Conservation (phyloP, 37 sponge, comb jelly and placozoan genomes). For the Halisarca cf. caerulea region DNA sequence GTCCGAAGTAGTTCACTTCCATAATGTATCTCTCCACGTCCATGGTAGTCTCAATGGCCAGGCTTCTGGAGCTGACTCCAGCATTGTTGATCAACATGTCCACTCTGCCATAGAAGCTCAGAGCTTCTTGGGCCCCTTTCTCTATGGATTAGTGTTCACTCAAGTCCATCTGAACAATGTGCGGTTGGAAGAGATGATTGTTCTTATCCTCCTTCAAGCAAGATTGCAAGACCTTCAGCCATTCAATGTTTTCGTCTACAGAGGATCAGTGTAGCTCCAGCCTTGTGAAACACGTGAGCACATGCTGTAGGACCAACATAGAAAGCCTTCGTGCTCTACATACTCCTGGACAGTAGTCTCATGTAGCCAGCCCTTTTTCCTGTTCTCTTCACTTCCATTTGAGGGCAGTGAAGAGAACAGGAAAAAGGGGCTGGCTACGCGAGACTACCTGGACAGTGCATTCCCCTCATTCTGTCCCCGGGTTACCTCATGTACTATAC, state of each 20-base stretch:
- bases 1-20: conserved; percentile 86
- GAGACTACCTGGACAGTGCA: too few species aligned
- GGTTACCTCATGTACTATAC: too few species aligned
- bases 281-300: conserved; percentile 51
- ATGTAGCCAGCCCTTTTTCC: too few species aligned
- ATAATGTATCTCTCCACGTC: conserved; percentile 66
- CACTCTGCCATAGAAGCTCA: conserved; percentile 47
- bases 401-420: too few species aligned
- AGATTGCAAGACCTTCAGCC: conserved; percentile 52
- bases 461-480: too few species aligned
- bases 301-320: too few species aligned
- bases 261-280: conserved; percentile 74
- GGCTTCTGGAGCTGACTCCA: conserved; percentile 72
- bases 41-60: conserved; percentile 58
- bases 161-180: conserved; percentile 49
- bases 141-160: conserved; percentile 47
- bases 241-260: conserved; percentile 54
- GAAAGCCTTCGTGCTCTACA: too few species aligned
- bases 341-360: too few species aligned
- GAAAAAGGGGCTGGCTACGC: too few species aligned
- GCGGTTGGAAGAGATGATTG: conserved; percentile 26
- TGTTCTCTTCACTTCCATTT: too few species aligned
- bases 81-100: conserved; percentile 84
- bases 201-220: conserved; percentile 33
- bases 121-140: conserved; percentile 29